Base-by-base conservation (phyloP, 2,797 vertebrate genomes). In the Nasua narica region DNA sequence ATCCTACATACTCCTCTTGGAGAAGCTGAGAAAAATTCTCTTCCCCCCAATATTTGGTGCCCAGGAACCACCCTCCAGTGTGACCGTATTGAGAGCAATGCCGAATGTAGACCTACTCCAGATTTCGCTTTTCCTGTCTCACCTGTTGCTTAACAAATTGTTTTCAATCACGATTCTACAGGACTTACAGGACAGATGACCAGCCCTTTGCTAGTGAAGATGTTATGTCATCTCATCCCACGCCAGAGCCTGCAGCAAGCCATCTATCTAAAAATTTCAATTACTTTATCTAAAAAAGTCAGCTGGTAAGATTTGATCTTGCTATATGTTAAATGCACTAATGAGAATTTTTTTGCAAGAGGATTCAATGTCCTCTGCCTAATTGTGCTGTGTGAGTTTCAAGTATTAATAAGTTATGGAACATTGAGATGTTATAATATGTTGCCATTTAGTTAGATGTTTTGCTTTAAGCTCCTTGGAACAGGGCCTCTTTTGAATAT, bases 201-300 rank as follows among this genome's bases (percentile, higher is more conserved):
- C 32, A 82, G 29, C 37, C 79, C 23, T 18, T 12, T 6, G 12
- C 48, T 62, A 14, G 10, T 72, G 29, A 92, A 84, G 91, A 87
- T 52, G 65, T 91, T 86, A 72, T 48, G 11, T 89, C 76, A 94
- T 79, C 40, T 81, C 35, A 77, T 35, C 3, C 90, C 27, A 70
- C 37, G n/a, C 25, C 18, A 46, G 1, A 48, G 72, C 58, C 67
- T 43, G 5, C 7, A 76, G 88, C 43, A 43, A 92, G 69, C 37
- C 27, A 43, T 94, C 93, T 76, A 87, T 95, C 52, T 74, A 92
- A 82, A 86, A 60, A 83, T 90, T 86, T 88, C 67, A n/a, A 67
- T 91, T 65, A 25, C 7, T 43, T 83, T 37, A 46, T 76, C 50
- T 88, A 32, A 72, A 81, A 78, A 58, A 27, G n/a, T 77, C 29